phyloP scores from a whole-genome alignment of 2,797 vertebrate genomes.

The Hylomyscus alleni region DNA sequence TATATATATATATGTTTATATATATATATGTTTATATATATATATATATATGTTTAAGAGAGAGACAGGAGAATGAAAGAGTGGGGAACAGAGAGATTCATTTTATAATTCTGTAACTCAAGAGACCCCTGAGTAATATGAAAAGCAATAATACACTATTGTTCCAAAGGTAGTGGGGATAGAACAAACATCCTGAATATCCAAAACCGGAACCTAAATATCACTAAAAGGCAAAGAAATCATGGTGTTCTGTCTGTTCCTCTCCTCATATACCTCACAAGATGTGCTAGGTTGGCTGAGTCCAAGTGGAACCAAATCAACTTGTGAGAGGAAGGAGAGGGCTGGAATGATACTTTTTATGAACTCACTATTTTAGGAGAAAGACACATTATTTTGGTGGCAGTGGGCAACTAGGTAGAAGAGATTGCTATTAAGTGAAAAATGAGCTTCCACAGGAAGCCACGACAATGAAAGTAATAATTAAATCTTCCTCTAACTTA shows the following conservation, averaged over 20 bases:
- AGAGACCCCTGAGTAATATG: not conserved
- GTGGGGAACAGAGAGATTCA: not conserved
- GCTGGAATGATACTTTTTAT: slow-evolving; percentile 68
- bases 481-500: slow-evolving; percentile 91
- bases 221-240: not conserved
- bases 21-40: not conserved
- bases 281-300: not conserved
- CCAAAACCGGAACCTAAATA: not conserved
- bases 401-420: slow-evolving; percentile 79
- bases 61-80: too few relatives aligned
- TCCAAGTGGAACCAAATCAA: slow-evolving; percentile 52
- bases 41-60: not conserved
- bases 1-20: not conserved
- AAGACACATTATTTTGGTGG: slow-evolving; percentile 79
- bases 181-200: not conserved
- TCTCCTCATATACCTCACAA: not conserved
- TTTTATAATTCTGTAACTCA: not conserved
- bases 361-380: slow-evolving; percentile 69
- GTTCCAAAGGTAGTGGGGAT: not conserved
- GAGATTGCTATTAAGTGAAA: slow-evolving; percentile 87
- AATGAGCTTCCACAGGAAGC: slow-evolving; percentile 87
- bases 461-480: slow-evolving; percentile 90
- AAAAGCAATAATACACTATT: not conserved
- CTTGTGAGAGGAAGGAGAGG: slow-evolving; percentile 54
- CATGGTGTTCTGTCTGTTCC: not conserved